Evolutionary conservation across 2,797 vertebrate species (phyloP), one percentile per base, ranked within the genome.

Genomic region (Enteromius radiatus): DNA sequence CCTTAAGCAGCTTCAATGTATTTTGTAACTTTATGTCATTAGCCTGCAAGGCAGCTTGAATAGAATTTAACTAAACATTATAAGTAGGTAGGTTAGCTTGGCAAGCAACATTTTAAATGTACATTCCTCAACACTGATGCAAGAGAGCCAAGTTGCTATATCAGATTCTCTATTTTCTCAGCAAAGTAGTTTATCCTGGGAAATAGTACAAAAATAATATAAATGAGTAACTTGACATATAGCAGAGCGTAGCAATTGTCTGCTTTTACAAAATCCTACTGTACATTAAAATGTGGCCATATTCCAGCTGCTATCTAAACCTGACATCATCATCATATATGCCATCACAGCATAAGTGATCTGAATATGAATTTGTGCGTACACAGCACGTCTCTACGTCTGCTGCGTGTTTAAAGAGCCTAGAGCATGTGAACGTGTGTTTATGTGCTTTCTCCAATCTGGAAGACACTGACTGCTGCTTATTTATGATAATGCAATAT

Each of bases 401-500:
- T 38, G 33, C 19, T 68, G 33, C 11, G 21, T 74, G 59, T 54
- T 56, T 75, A 68, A 82, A 68, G 8, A 76, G 47, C 74, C 61
- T 41, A 1, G 4, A 52, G 56, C 75, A 69, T 78, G 45, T 54
- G 31, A 49, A 61, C 26, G 52, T 54, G 28, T 28, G 26, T 61
- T 61, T 75, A 59, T 11, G 31, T 38, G 63, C 54, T 59, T 84
- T 84, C 11, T 52, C 19, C 76, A 23, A 73, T 79, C 33, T 11
- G 5, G 45, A 54, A 71, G 33, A 64, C 23, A 41, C 14, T 71
- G 69, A 65, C 45, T 65, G 76, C 68, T 64, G 68, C 82, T 78
- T 64, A 79, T 84, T 84, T 84, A 84, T 73, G 68, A 84, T 79
- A 79, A 84, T 73, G 76, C 12, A 84, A 73, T 71, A 83, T 73